Base-by-base conservation (phyloP, 2,797 vertebrate genomes). In the Girardinus metallicus region DNA sequence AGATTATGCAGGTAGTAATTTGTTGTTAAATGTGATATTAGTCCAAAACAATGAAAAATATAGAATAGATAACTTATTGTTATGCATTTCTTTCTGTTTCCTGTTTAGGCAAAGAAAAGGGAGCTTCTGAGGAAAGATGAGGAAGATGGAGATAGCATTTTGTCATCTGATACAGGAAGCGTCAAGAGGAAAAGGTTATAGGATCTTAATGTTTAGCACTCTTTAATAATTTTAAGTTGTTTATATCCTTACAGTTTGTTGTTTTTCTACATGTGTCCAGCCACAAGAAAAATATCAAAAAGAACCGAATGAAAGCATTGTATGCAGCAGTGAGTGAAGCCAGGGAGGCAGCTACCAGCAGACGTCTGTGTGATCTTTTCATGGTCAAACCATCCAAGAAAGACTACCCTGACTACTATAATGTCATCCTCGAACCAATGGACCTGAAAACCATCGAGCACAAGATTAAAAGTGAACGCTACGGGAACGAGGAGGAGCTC, bases 381-480 rank as follows among this genome's bases (percentile, higher is more conserved):
- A 99, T 98, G 97, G 97, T 99, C 78, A 99, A 99, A 82, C 99
- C 99, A 44, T 99, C 97, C 81, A 99, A 99, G 93, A 99, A 99
- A 90, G 98, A 99, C 93, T 99, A 99, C 86, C 98, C 98, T 15
- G 98, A 99, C 94, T 99, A 99, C 89, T 99, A 99, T 82, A 98
- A 99, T 85, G 97, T 99, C 72, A 99, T 99, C 85, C 94, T 98
- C 43, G 98, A 99, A 86, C 99, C 99, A 1, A 97, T 99, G 97
- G 99, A 99, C 94, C 90, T 99, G 90, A 99, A 97, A 95, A 99
- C 97, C 88, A 97, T 99, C 46, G 98, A 99, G 81, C 95, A 97
- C 92, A 99, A 97, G 88, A 94, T 99, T 82, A 98, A 97, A 82
- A 96, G 85, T 23, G 98, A 99, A 31, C 99, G 98, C 88, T 99